Evolutionary conservation across 2,113 vertebrate species (phyloP).

Genomic region (Myanophis thanlyinensis): DNA sequence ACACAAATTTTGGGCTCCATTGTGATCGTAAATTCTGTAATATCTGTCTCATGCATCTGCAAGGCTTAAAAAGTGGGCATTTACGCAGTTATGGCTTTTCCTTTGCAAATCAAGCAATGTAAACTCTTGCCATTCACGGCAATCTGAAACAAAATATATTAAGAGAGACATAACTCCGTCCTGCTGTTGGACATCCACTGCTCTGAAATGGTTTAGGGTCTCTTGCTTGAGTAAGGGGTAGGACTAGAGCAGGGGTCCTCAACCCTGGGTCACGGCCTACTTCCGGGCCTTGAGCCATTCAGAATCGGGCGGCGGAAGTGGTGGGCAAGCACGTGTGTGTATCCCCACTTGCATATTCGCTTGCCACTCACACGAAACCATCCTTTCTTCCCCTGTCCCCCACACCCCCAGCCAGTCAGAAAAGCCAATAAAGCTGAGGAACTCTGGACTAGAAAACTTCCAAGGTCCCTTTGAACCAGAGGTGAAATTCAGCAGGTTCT

Average conservation of each 20-base stretch:
- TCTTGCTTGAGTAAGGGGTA: too few relatives aligned
- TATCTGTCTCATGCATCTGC: background rate
- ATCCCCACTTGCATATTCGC: background rate
- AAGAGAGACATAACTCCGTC: background rate
- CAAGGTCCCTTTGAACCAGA: too few relatives aligned
- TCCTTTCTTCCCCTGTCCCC: background rate
- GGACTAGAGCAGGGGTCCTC: background rate
- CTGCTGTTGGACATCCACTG: too few relatives aligned
- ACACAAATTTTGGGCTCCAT: too few relatives aligned
- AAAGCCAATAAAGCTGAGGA: background rate
- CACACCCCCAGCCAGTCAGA: background rate
- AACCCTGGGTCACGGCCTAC: background rate
- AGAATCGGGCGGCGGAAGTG: background rate
- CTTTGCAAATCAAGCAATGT: background rate
- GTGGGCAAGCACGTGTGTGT: rapidly evolving
- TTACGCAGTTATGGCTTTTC: background rate
- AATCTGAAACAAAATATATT: background rate
- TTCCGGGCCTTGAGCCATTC: background rate
- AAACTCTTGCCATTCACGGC: background rate
- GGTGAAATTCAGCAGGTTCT: too few relatives aligned
- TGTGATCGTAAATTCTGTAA: background rate
- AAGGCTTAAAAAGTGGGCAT: background rate
- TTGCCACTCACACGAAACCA: background rate
- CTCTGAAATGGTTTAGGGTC: too few relatives aligned
- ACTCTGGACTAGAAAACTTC: background rate